These are phyloP conservation scores for Eublepharis macularius DNA, from an alignment of 2,113 vertebrate genomes.

Conservation along the genomic window DNA sequence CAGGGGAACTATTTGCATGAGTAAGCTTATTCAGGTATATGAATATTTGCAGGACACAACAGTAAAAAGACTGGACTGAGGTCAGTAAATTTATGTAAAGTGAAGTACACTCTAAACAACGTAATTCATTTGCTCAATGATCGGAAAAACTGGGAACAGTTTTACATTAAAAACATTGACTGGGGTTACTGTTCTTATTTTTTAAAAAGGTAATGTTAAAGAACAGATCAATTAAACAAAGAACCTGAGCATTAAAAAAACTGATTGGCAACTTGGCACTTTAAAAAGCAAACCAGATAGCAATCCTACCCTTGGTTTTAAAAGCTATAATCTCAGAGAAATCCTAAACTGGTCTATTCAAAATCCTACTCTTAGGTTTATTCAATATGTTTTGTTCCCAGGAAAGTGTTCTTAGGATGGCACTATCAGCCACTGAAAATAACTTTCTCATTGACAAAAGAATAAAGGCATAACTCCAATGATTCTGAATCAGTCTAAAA, in stretches of 20 bases:
- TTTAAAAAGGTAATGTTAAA: background rate
- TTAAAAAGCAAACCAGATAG: background rate
- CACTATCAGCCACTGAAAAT: too few relatives aligned
- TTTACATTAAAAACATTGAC: background rate
- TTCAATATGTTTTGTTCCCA: too few relatives aligned
- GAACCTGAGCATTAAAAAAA: background rate
- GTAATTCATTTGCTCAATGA: background rate
- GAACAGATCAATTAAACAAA: background rate
- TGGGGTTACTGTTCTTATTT: background rate
- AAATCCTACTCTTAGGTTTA: too few relatives aligned
- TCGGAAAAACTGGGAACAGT: background rate
- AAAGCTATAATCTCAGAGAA: background rate
- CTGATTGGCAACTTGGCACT: background rate
- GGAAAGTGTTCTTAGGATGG: too few relatives aligned
- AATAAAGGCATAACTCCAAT: too few relatives aligned
- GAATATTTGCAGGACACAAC: conserved; percentile 32
- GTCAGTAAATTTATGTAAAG: background rate
- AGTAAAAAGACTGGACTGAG: background rate
- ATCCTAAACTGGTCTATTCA: too few relatives aligned
- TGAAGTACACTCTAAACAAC: background rate
- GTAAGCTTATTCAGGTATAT: conserved; percentile 26
- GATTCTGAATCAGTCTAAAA: too few relatives aligned
- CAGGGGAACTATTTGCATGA: conserved; percentile 27
- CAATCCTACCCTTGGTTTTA: background rate
- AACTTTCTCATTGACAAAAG: too few relatives aligned